Conservation (phyloP, 2,113 vertebrate species). For the Anarhynchus alexandrinus region DNA sequence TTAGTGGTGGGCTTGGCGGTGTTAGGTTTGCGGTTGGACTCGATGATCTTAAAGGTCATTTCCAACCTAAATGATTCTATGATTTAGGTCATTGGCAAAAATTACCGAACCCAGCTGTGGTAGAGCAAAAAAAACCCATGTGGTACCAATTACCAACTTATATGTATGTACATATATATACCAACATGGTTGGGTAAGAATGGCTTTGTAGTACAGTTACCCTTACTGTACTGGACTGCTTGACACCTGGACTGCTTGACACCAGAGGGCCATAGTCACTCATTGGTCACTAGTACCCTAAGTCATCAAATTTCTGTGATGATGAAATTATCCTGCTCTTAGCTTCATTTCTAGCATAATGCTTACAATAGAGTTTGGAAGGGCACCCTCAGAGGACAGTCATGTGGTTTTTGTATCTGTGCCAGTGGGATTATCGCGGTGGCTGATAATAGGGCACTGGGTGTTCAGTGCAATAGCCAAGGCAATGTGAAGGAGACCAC, state of each 20-base stretch:
- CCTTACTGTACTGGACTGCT: background rate
- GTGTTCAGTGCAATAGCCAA: background rate
- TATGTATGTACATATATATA: no score
- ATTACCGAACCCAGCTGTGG: background rate
- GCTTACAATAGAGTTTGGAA: background rate
- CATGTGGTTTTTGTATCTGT: background rate
- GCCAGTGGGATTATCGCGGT: background rate
- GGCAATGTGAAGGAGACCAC: background rate
- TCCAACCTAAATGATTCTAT: background rate
- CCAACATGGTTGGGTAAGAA: background rate
- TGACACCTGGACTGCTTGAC: background rate
- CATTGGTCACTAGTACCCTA: background rate
- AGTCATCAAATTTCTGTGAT: background rate
- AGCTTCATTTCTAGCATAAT: background rate
- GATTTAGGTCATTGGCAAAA: background rate
- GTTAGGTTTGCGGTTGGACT: background rate
- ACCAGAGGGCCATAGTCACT: background rate
- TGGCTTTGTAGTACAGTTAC: background rate
- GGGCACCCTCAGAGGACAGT: background rate
- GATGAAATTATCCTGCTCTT: background rate
- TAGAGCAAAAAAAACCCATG: background rate
- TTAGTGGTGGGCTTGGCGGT: background rate
- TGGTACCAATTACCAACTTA: background rate
- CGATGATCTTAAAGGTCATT: background rate
- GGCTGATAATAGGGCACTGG: background rate